phyloP scores from a whole-genome alignment of 2,113 vertebrate species.

The Trinectes maculatus region DNA sequence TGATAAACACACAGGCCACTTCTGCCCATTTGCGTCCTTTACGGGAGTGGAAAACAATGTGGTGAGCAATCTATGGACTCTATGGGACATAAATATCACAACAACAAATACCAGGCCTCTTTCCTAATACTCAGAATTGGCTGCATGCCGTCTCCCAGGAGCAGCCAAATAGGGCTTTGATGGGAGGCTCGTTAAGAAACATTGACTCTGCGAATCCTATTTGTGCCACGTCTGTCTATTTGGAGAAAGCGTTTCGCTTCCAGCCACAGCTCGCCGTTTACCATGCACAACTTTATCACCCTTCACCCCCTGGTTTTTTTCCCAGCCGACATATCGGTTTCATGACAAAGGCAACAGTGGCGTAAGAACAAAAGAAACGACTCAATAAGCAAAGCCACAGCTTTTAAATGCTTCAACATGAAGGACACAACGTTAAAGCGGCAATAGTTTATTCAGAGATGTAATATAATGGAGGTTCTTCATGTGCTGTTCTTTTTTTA shows the following conservation, averaged over 20 bases:
- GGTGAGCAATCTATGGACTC: constrained; percentile 70
- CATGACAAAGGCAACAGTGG: constrained; percentile 22
- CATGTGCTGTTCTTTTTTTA: background rate
- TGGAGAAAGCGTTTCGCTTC: constrained; percentile 40
- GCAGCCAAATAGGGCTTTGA: constrained; percentile 66
- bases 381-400: constrained; percentile 13
- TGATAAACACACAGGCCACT: constrained; percentile 73
- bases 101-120: constrained; percentile 66
- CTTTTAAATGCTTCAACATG: background rate
- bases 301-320: background rate
- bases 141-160: constrained; percentile 64
- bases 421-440: background rate
- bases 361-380: constrained; percentile 14
- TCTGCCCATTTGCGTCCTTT: constrained; percentile 65
- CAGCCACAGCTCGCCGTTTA: constrained; percentile 56
- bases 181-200: constrained; percentile 66
- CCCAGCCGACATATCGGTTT: constrained; percentile 29
- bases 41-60: constrained; percentile 68
- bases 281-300: constrained; percentile 30
- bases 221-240: constrained; percentile 39
- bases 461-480: background rate
- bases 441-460: background rate
- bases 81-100: constrained; percentile 69
- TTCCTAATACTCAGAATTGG: constrained; percentile 53
- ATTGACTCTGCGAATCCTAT: constrained; percentile 54